phyloP scores from a whole-genome alignment of 2,113 vertebrate species.

The Macroglossus sobrinus region DNA sequence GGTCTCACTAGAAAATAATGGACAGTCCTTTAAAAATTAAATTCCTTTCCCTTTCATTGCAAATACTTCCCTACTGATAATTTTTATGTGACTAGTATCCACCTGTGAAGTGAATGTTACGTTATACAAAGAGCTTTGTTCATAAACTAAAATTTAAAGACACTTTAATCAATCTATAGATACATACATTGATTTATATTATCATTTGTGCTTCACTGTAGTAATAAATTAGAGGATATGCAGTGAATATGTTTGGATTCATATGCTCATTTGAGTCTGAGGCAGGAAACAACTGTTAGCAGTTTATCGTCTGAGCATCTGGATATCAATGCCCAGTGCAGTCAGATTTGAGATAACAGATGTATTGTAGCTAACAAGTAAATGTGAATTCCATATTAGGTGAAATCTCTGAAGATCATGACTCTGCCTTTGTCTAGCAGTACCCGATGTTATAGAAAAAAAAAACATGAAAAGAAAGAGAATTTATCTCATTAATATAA shows the following conservation, averaged over 20 bases:
- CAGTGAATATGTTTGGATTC: slow-evolving; percentile 43
- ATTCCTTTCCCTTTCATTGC: neutral
- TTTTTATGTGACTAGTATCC: neutral
- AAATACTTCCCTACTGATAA: neutral
- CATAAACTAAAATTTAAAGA: slow-evolving; percentile 61
- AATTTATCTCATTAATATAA: neutral
- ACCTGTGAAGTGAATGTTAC: neutral
- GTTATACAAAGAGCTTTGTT: slow-evolving; percentile 46
- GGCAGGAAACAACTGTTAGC: slow-evolving; percentile 59
- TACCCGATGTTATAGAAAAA: neutral
- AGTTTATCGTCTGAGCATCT: slow-evolving; percentile 47
- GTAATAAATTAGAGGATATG: slow-evolving; percentile 54
- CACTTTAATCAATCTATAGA: slow-evolving; percentile 48
- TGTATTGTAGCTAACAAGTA: neutral
- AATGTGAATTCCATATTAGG: slow-evolving; percentile 41
- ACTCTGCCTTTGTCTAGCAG: slow-evolving; percentile 35
- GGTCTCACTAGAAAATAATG: neutral
- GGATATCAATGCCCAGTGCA: slow-evolving; percentile 19
- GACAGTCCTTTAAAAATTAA: slow-evolving; percentile 11
- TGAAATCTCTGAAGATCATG: slow-evolving; percentile 14
- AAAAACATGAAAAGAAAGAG: neutral
- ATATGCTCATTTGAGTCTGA: slow-evolving; percentile 50
- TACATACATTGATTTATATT: neutral
- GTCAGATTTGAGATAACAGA: slow-evolving; percentile 48
- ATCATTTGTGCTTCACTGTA: slow-evolving; percentile 53